Conservation (phyloP, 2,113 vertebrate genomes). For the Isurus oxyrinchus region DNA sequence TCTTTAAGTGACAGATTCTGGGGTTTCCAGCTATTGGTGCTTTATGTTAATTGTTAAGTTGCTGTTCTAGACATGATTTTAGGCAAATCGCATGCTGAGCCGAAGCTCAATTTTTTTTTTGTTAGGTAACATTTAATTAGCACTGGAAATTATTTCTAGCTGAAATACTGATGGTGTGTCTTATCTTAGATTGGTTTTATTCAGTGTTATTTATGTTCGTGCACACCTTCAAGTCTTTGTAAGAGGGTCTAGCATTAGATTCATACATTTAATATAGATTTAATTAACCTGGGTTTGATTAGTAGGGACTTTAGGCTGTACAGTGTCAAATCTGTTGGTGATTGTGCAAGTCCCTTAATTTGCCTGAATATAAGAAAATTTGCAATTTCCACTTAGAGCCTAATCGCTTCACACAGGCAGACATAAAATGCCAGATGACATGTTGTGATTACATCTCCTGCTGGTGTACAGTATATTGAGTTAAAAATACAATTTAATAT, state of each 20-base stretch:
- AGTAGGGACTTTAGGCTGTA: not conserved
- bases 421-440: constrained; percentile 34
- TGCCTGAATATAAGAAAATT: constrained; percentile 27
- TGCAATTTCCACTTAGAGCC: constrained; percentile 14
- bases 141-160: constrained; percentile 25
- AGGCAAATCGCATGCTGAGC: not conserved
- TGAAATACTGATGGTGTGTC: constrained; percentile 18
- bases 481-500: constrained; percentile 30
- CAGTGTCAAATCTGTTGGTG: constrained; percentile 11
- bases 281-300: constrained; percentile 35
- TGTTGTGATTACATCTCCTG: constrained; percentile 32
- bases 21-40: not conserved
- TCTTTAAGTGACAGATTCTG: not conserved
- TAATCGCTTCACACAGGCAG: constrained; percentile 18
- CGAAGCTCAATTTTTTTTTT: not conserved
- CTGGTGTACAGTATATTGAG: constrained; percentile 24
- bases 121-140: constrained; percentile 35
- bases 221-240: not conserved
- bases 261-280: constrained; percentile 33
- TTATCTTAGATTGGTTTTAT: constrained; percentile 33
- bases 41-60: constrained; percentile 22
- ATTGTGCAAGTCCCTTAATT: constrained; percentile 28
- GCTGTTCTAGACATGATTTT: not conserved
- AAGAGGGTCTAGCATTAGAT: constrained; percentile 22
- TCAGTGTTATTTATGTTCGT: not conserved